Evolutionary conservation across 2,888 invertebrate species (phyloP).

Genomic region (Dolichopus griseipennis): DNA sequence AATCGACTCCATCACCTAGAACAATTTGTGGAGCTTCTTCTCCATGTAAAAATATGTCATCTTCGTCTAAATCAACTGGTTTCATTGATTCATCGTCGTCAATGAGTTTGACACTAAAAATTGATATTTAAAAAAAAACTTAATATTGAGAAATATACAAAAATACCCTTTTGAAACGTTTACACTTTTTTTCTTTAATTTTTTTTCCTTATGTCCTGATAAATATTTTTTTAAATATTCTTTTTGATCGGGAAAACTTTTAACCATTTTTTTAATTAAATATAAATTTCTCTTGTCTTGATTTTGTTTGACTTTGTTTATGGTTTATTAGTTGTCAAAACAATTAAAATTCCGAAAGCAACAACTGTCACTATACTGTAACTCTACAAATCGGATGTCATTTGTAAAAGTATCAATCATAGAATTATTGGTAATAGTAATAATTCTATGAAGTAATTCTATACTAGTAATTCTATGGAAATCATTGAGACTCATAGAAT

Average conservation of each 20-base stretch:
- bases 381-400: no score
- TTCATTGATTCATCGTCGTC: slow-evolving; percentile 72
- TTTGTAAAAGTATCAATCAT: no score
- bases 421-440: no score
- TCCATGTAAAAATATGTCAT: slow-evolving; percentile 58
- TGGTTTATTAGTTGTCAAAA: no score
- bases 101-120: slow-evolving; percentile 66
- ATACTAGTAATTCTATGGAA: no score
- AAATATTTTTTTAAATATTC: slow-evolving; percentile 73
- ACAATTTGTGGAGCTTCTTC: slow-evolving; percentile 90
- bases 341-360: no score
- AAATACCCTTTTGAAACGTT: slow-evolving; percentile 45
- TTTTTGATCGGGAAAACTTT: slow-evolving; percentile 48
- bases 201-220: slow-evolving; percentile 51
- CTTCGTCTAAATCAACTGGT: slow-evolving; percentile 43
- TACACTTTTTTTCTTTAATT: slow-evolving; percentile 60
- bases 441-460: no score
- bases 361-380: no score
- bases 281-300: no score
- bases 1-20: slow-evolving; percentile 58
- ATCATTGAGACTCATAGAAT: no score
- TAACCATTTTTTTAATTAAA: not conserved
- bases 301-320: no score
- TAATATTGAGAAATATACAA: not conserved
- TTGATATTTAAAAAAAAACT: not conserved